Percentiles rank a stretch among this genome's conserved stretches.
Evolutionary conservation across 2,113 vertebrate species (phyloP).

Genomic region (Prinia subflava): DNA sequence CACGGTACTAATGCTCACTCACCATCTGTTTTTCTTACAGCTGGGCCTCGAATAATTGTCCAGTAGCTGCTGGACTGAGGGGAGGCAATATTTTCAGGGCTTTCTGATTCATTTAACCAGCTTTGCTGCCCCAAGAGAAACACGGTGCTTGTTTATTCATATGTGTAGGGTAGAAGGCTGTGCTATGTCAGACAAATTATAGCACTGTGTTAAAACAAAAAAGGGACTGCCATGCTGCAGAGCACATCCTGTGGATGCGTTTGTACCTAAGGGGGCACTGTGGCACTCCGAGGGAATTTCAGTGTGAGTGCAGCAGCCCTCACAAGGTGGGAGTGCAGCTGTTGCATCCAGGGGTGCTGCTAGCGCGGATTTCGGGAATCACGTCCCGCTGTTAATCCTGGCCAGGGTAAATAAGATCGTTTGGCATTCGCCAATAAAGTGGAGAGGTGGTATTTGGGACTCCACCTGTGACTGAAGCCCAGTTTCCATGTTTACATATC

Average conservation of each 20-base stretch:
- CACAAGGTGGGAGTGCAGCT: background rate
- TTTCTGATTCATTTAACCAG: constrained; percentile 76
- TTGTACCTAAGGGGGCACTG: constrained; percentile 38
- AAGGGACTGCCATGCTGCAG: background rate
- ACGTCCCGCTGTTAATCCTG: constrained; percentile 41
- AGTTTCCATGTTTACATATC: background rate
- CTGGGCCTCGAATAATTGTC: constrained; percentile 76
- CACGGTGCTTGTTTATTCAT: constrained; percentile 58
- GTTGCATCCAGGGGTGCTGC: constrained; percentile 1
- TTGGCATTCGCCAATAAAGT: constrained; percentile 25
- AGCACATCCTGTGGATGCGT: background rate
- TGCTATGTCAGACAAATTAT: constrained; percentile 46
- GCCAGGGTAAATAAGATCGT: constrained; percentile 17
- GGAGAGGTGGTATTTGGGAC: background rate
- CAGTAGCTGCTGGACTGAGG: constrained; percentile 70
- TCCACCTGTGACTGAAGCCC: background rate
- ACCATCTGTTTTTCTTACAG: constrained; percentile 77
- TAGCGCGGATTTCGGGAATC: background rate
- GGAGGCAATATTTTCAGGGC: constrained; percentile 60
- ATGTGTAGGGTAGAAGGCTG: background rate
- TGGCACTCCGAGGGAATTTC: background rate
- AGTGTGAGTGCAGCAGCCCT: background rate
- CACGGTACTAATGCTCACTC: constrained; percentile 31
- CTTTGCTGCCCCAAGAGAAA: constrained; percentile 57
- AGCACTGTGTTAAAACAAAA: background rate